These are phyloP conservation scores for Cyanoramphus novaezelandiae DNA, from an alignment of 2,113 vertebrate genomes.

Conservation along the genomic window DNA sequence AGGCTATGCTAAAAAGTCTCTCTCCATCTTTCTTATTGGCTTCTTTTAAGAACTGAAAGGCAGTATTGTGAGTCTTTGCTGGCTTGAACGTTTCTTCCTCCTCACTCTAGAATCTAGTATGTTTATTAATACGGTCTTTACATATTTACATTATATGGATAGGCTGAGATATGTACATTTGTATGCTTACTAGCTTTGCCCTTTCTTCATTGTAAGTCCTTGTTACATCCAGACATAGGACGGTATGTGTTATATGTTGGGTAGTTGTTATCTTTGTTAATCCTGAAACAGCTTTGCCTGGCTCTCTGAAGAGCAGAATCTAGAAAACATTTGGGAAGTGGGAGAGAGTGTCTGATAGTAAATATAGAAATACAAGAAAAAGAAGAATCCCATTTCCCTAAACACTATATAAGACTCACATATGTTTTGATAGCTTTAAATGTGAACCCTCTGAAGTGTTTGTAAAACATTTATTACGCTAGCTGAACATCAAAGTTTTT, in stretches of 20 bases:
- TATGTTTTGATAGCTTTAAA: not conserved
- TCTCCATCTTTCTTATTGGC: not conserved
- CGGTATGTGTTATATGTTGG: not conserved
- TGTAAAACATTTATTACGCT: not conserved
- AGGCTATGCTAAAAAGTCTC: not conserved
- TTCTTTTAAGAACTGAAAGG: not conserved
- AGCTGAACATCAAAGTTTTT: not conserved
- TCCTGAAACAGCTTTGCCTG: not conserved
- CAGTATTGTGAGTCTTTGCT: not conserved
- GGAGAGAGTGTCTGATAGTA: not conserved
- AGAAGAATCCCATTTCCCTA: not conserved
- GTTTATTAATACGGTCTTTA: not conserved
- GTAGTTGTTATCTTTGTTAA: not conserved
- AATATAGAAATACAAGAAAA: not conserved
- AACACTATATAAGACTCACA: not conserved
- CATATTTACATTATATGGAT: not conserved
- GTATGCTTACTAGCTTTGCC: not conserved
- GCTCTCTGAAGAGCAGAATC: not conserved
- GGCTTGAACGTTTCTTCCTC: not conserved
- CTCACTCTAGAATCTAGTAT: not conserved
- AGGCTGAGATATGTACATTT: not conserved
- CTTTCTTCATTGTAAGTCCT: not conserved
- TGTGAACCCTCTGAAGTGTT: not conserved
- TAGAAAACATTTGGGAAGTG: not conserved
- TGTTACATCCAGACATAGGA: not conserved